These are phyloP conservation scores for Idaea dimidiata DNA, from an alignment of 2,888 invertebrate genomes.

Conservation along the genomic window DNA sequence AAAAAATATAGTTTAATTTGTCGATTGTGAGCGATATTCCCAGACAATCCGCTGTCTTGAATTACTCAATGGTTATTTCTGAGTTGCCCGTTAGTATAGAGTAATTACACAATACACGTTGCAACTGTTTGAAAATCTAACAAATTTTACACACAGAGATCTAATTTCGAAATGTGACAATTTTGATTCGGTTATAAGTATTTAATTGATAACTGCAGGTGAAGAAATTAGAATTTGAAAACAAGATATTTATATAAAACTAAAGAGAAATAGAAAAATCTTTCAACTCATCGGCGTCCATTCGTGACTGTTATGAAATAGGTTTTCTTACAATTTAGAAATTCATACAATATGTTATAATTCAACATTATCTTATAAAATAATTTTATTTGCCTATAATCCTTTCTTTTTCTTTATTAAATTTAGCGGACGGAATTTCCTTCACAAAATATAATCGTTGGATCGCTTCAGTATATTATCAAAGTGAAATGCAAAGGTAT, in stretches of 20 bases:
- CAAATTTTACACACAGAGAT: no score
- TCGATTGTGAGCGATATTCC: no score
- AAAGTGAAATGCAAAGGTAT: slow-evolving; percentile 3
- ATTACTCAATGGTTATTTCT: no score
- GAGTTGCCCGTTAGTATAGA: no score
- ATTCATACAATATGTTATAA: slow-evolving; percentile 19
- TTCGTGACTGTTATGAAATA: slow-evolving; percentile 7
- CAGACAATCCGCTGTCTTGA: no score
- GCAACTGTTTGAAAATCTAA: no score
- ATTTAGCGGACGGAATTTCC: slow-evolving; percentile 58
- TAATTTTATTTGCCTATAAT: slow-evolving; percentile 37
- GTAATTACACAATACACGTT: no score
- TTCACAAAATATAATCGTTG: slow-evolving; percentile 56
- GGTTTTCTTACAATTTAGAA: slow-evolving; percentile 14
- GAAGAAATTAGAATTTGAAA: no score
- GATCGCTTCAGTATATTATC: slow-evolving; percentile 29
- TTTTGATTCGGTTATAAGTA: no score
- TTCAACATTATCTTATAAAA: slow-evolving; percentile 1
- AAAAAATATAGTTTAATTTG: no score
- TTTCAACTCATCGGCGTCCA: slow-evolving; percentile 14
- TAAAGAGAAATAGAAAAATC: slow-evolving; percentile 4
- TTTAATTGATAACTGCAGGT: no score
- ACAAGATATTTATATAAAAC: background rate
- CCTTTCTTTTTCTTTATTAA: slow-evolving; percentile 50
- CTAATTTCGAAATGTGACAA: no score